Evolutionary conservation across 64 coral and sea anemone genomes (phyloP).

Genomic region (Hydrozoanthus tunicans): DNA sequence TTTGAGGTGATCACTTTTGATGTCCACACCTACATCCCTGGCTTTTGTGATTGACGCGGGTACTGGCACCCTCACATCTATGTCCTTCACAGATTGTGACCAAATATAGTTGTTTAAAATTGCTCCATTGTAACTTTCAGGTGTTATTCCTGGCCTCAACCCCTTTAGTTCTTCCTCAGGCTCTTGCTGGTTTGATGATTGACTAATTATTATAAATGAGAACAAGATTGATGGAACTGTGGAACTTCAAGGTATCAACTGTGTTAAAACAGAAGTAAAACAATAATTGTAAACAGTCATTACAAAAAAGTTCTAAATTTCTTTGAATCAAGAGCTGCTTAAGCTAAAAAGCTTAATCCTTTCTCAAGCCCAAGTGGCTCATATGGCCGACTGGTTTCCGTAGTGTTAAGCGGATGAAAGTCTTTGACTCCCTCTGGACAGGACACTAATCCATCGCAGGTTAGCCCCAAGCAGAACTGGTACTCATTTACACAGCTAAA

Average conservation of each 20-base stretch:
- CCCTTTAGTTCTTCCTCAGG: conserved; percentile 49
- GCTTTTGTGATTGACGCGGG: conserved; percentile 72
- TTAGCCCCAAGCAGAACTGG: too few species aligned
- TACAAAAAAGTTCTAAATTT: too few species aligned
- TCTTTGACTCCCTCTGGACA: too few species aligned
- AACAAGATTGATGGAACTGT: background rate
- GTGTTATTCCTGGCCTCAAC: conserved; percentile 69
- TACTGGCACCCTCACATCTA: conserved; percentile 89
- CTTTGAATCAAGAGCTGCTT: too few species aligned
- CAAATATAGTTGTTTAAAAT: conserved; percentile 87
- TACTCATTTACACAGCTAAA: too few species aligned
- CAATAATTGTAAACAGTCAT: background rate
- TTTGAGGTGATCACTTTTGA: conserved; percentile 77
- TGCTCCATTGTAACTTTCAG: conserved; percentile 97
- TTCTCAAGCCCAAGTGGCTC: too few species aligned
- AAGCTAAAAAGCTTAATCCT: too few species aligned
- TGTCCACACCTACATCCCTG: conserved; percentile 94
- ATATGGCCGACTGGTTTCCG: too few species aligned
- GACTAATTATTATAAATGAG: conserved; percentile 10
- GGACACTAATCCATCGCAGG: too few species aligned
- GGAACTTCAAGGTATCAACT: background rate
- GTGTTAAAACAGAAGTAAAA: background rate
- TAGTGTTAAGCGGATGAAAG: too few species aligned
- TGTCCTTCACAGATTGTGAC: conserved; percentile 92
- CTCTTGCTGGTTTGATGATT: conserved; percentile 29